Conservation (phyloP, 2,113 vertebrate genomes). For the Mormyrus iriodes region DNA sequence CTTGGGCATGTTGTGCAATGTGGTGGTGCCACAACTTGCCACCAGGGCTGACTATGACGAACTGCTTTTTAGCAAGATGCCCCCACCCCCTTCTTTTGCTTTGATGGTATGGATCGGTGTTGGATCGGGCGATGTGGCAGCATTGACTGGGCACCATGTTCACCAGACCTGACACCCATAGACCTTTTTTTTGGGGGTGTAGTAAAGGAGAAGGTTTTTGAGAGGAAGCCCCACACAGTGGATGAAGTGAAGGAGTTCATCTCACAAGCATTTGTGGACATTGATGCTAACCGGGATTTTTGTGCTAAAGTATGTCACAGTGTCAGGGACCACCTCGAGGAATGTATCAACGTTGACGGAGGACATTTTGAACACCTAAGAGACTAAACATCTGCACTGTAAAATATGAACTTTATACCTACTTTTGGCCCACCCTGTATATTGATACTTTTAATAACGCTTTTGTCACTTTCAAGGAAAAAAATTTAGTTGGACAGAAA, state of each 20-base stretch:
- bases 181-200: not conserved
- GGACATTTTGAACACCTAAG: not conserved
- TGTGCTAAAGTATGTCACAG: not conserved
- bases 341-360: not conserved
- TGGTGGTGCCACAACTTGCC: not conserved
- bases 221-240: not conserved
- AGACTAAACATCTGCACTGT: not conserved
- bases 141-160: not conserved
- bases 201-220: not conserved
- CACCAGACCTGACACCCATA: too few relatives aligned
- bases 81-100: too few relatives aligned
- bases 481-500: not conserved
- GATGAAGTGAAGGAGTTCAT: not conserved
- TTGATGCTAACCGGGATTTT: not conserved
- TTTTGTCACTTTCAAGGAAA: not conserved
- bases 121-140: not conserved
- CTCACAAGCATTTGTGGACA: not conserved
- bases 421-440: not conserved
- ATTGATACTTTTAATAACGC: not conserved
- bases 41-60: not conserved
- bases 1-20: not conserved
- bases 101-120: not conserved
- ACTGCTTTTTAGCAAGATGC: too few relatives aligned
- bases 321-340: not conserved
- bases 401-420: not conserved